Conservation (phyloP, 2,797 vertebrate species). For the Loris lydekkerianus region DNA sequence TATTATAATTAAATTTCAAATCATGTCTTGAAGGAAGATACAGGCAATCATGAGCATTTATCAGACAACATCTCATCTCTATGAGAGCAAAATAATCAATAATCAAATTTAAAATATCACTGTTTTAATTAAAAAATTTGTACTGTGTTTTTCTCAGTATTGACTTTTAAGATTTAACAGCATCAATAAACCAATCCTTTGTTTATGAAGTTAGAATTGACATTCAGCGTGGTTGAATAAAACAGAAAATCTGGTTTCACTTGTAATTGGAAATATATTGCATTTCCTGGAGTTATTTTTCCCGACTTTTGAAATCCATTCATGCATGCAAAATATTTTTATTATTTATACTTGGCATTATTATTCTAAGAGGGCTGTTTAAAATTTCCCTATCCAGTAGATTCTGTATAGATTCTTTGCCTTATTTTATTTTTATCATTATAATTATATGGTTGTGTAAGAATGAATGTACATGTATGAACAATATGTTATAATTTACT, state of each 20-base stretch:
- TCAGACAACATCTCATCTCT: slow-evolving; percentile 49
- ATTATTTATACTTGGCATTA: slow-evolving; percentile 56
- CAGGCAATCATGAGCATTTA: slow-evolving; percentile 71
- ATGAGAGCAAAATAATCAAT: slow-evolving; percentile 74
- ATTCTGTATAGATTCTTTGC: not conserved
- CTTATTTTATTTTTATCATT: slow-evolving; percentile 57
- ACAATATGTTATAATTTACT: not conserved
- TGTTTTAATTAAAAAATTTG: slow-evolving; percentile 75
- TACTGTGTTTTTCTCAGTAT: slow-evolving; percentile 46
- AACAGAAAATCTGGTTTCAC: slow-evolving; percentile 4
- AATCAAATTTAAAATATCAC: slow-evolving; percentile 83
- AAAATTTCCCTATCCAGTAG: not conserved
- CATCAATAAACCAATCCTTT: slow-evolving; percentile 62
- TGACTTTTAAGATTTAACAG: slow-evolving; percentile 65
- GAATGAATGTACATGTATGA: not conserved
- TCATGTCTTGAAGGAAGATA: slow-evolving; percentile 66
- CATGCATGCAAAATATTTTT: slow-evolving; percentile 63
- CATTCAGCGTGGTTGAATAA: slow-evolving; percentile 45
- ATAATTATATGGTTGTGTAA: not conserved
- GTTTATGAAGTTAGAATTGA: slow-evolving; percentile 73
- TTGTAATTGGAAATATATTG: slow-evolving; percentile 28
- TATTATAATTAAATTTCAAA: slow-evolving; percentile 84
- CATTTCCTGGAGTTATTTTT: slow-evolving; percentile 31
- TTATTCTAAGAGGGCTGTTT: slow-evolving; percentile 62
- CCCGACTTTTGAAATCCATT: not conserved